Percentiles rank a stretch among this genome's conserved stretches.
Conservation (phyloP, 92 coral and sea anemone genomes). For the Chrysogorgia sp. region DNA sequence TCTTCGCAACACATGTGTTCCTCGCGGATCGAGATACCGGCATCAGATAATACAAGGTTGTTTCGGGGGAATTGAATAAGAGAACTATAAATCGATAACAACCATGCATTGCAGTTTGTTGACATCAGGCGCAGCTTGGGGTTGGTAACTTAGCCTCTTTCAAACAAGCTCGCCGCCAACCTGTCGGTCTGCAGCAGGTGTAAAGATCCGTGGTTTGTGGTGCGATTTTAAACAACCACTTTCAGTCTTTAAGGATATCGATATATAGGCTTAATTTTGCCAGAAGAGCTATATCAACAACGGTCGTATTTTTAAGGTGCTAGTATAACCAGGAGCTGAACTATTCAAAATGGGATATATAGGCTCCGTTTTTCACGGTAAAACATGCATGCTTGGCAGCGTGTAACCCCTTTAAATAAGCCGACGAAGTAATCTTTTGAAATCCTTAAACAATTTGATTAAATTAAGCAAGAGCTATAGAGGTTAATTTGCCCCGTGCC, state of each 20-base stretch:
- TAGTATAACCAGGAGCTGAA: too few relatives aligned
- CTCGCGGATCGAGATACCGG: neutral
- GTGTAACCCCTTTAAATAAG: conserved; percentile 1
- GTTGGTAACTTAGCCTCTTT: conserved; percentile 13
- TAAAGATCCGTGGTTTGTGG: neutral
- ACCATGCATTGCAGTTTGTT: conserved; percentile 21
- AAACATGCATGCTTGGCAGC: neutral
- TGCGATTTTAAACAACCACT: neutral
- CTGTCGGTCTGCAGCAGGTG: neutral
- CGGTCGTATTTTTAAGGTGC: too few relatives aligned
- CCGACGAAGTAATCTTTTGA: conserved; percentile 41
- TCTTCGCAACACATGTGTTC: conserved; percentile 26
- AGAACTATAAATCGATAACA: conserved; percentile 32
- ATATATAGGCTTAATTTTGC: too few relatives aligned
- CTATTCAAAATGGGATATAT: neutral
- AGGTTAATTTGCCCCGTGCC: conserved; percentile 36
- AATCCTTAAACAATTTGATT: conserved; percentile 42
- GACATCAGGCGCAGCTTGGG: conserved; percentile 33
- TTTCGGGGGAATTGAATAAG: neutral
- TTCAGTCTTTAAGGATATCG: neutral
- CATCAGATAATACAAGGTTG: conserved; percentile 13
- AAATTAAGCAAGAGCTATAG: conserved; percentile 18
- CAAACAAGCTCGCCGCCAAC: conserved; percentile 19
- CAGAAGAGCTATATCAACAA: too few relatives aligned
- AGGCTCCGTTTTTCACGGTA: neutral